Evolutionary conservation across 2,888 invertebrate genomes (phyloP).

Genomic region (Aphrophora alni): DNA sequence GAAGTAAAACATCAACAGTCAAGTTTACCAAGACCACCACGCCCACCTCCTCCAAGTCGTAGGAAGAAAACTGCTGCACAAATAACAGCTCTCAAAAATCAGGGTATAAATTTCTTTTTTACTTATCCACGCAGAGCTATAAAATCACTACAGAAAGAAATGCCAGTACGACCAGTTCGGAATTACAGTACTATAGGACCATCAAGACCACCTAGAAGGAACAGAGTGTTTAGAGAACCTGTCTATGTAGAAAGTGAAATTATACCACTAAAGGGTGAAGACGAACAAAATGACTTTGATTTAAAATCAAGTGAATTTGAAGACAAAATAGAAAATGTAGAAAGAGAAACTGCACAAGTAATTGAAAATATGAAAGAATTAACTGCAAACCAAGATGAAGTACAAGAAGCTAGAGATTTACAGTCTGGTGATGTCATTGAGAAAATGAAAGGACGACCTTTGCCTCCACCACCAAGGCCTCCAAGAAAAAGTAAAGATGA

Average conservation of each 20-base stretch:
- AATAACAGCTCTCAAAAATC: slow-evolving; percentile 47
- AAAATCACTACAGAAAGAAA: slow-evolving; percentile 58
- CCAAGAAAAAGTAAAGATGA: slow-evolving; percentile 63
- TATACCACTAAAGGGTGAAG: slow-evolving; percentile 35
- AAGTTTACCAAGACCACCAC: slow-evolving; percentile 58
- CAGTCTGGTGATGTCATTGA: slow-evolving; percentile 78
- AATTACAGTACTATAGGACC: slow-evolving; percentile 69
- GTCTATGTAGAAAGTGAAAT: slow-evolving; percentile 49
- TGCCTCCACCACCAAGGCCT: slow-evolving; percentile 86
- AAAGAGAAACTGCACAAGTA: slow-evolving; percentile 55
- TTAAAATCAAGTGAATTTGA: slow-evolving; percentile 19
- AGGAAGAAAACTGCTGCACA: slow-evolving; percentile 57
- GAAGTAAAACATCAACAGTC: slow-evolving; percentile 27
- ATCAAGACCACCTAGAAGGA: slow-evolving; percentile 66
- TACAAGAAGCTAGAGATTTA: slow-evolving; percentile 61
- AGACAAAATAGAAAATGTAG: slow-evolving; percentile 27
- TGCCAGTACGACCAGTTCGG: slow-evolving; percentile 65
- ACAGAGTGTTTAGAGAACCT: slow-evolving; percentile 52
- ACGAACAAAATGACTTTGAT: slow-evolving; percentile 25
- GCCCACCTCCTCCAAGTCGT: slow-evolving; percentile 67
- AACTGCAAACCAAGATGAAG: slow-evolving; percentile 59
- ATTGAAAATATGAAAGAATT: slow-evolving; percentile 61
- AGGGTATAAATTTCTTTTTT: slow-evolving; percentile 49
- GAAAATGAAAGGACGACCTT: slow-evolving; percentile 84
- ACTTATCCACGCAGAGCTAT: slow-evolving; percentile 51